phyloP scores from a whole-genome alignment of 2,797 vertebrate species.

The Cirrhinus molitorella region DNA sequence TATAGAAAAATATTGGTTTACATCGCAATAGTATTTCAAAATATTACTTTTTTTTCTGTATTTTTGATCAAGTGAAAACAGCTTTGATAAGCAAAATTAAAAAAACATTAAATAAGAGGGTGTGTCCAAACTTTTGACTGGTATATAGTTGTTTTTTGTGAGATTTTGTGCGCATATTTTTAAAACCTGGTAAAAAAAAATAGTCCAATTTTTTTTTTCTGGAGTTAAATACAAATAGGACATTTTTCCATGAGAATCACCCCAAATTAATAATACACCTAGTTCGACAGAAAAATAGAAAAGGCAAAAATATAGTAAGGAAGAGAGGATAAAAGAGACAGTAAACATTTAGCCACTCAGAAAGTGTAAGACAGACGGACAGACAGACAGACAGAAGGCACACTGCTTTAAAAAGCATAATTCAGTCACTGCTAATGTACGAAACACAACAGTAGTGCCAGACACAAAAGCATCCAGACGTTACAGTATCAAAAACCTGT shows the following conservation, averaged over 20 bases:
- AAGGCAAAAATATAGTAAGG: conserved; percentile 27
- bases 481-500: conserved; percentile 52
- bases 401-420: conserved; percentile 77
- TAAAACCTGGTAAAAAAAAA: too few relatives aligned
- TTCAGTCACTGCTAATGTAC: conserved; percentile 63
- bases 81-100: too few relatives aligned
- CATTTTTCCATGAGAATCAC: conserved; percentile 14
- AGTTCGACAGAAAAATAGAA: conserved; percentile 36
- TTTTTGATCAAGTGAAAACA: too few relatives aligned
- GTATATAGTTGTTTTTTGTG: too few relatives aligned
- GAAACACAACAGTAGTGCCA: conserved; percentile 64
- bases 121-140: too few relatives aligned
- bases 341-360: conserved; percentile 51
- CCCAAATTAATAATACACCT: conserved; percentile 25
- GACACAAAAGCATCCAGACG: conserved; percentile 47
- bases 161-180: too few relatives aligned
- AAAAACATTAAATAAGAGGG: too few relatives aligned
- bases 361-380: conserved; percentile 66
- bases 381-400: conserved; percentile 80
- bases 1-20: too few relatives aligned
- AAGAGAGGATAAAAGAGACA: conserved; percentile 38
- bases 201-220: not conserved
- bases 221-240: not conserved
- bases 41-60: too few relatives aligned
- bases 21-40: too few relatives aligned